phyloP scores from a whole-genome alignment of 2,113 vertebrate genomes.

The Bufo gargarizans region DNA sequence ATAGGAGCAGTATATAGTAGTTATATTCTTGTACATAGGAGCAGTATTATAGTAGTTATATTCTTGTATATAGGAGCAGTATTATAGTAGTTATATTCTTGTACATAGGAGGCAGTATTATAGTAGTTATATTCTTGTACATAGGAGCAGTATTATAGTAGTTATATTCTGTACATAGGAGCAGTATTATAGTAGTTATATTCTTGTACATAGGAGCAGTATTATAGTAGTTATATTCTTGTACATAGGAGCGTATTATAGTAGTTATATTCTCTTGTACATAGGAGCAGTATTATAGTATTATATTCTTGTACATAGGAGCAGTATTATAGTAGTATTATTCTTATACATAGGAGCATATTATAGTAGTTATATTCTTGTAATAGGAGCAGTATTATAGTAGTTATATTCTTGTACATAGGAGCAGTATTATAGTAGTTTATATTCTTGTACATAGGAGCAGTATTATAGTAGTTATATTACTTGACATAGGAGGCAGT shows the following conservation, averaged over 20 bases:
- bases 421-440: background rate
- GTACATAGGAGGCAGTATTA: background rate
- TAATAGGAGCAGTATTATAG: background rate
- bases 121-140: background rate
- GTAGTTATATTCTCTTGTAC: too few species aligned
- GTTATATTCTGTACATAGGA: background rate
- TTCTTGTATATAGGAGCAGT: background rate
- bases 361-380: background rate
- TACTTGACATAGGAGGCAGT: background rate
- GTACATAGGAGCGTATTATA: background rate
- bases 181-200: conserved; percentile 8
- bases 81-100: background rate
- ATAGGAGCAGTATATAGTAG: background rate
- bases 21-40: too few species aligned
- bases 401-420: background rate
- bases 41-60: background rate
- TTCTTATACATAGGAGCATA: background rate
- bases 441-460: background rate
- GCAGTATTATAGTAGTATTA: background rate
- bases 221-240: background rate
- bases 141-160: background rate
- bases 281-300: background rate
- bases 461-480: background rate
- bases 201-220: background rate
- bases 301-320: too few species aligned